Base-by-base conservation (phyloP, 2,888 invertebrate species). In the Erpobdella octoculata region DNA sequence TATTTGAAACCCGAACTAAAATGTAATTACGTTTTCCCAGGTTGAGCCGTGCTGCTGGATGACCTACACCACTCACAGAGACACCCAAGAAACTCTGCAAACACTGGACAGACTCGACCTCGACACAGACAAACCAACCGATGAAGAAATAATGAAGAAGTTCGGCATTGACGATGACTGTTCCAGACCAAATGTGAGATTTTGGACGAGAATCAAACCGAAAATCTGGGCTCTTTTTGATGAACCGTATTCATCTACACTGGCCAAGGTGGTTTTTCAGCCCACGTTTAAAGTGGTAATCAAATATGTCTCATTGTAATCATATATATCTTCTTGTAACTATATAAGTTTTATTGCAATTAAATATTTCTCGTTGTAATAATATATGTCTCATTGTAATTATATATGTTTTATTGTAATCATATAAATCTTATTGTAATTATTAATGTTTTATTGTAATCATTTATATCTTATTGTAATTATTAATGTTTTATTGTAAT, bases 21-120 rank as follows among this genome's bases (percentile, higher is more conserved):
- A 12, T 46, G 6, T 25, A 48, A 2, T 9, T 48, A 21, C 25
- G 5, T 48, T 25, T 5, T 25, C 53, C 5, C 97, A 98, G 80
- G 96, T 97, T 79, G 96, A 97, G 83, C 97, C 97, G 5, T 98
- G 97, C 85, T 98, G 98, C 85, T 98, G 98, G 97, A 97, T 97
- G 96, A 98, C 97, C 9, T 98, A 98, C 79, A 88, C 87, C 2
- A 92, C 73, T 89, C 85, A 85, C 77, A 90, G 91, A 80, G 96
- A 98, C 86, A 98, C 98, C 74, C 96, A 98, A 86, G 96, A 97
- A 86, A 98, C 97, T 69, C 87, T 98, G 81, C 93, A 95, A 72
- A 97, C 98, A 74, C 87, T 98, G 81, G 98, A 98, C 86, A 88
- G 94, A 75, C 87, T 98, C 80, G 98, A 98, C 86, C 88, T 97